A percentile compares a stretch with the other conserved stretches of the same genome.
phyloP scores from a whole-genome alignment of 2,888 invertebrate species.

The Hirtodrosophila duncani region DNA sequence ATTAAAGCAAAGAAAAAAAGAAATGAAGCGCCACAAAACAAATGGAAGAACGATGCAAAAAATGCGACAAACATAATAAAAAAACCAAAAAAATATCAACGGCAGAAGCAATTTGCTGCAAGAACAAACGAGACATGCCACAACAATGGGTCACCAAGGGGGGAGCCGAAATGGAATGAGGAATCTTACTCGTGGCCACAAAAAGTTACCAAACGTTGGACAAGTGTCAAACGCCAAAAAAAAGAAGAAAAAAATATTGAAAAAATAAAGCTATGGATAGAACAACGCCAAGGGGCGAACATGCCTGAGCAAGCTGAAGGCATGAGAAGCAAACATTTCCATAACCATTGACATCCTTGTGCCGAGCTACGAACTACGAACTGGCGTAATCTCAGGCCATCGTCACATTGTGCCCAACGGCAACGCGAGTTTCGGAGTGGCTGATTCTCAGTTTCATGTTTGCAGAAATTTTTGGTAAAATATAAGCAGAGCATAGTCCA shows the following conservation, averaged over 20 bases:
- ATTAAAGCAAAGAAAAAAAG: slow-evolving; percentile 23
- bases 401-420: too few species aligned
- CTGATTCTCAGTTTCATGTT: too few species aligned
- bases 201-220: slow-evolving; percentile 36
- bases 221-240: slow-evolving; percentile 38
- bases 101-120: slow-evolving; percentile 56
- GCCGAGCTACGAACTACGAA: neutral
- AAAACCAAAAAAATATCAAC: slow-evolving; percentile 23
- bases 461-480: too few species aligned
- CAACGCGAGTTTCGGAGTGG: slow-evolving; percentile 1
- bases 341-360: slow-evolving; percentile 28
- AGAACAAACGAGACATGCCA: slow-evolving; percentile 61
- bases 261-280: slow-evolving; percentile 5
- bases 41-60: slow-evolving; percentile 15
- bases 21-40: slow-evolving; percentile 32
- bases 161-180: neutral
- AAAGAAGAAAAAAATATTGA: slow-evolving; percentile 6
- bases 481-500: too few species aligned
- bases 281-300: slow-evolving; percentile 8
- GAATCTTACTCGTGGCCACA: slow-evolving; percentile 21
- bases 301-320: neutral
- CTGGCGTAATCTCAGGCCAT: slow-evolving; percentile 8
- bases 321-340: slow-evolving; percentile 31
- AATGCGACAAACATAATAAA: slow-evolving; percentile 5
- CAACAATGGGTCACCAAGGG: slow-evolving; percentile 48